Evolutionary conservation across 2,797 vertebrate species (phyloP).

Genomic region (Thalassophryne amazonica): DNA sequence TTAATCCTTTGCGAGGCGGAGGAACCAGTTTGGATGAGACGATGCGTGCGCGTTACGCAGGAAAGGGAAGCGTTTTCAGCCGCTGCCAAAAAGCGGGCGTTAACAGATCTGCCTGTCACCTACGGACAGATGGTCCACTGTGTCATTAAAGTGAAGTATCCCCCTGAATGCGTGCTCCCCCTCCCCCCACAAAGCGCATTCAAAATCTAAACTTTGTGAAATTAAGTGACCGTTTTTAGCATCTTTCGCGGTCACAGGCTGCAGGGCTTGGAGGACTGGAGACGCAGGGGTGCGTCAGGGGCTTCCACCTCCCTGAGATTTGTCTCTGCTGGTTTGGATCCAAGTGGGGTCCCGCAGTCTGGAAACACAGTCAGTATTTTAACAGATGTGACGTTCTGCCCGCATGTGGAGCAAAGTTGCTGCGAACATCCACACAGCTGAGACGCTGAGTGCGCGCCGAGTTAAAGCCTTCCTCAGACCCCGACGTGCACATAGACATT

Average conservation of each 20-base stretch:
- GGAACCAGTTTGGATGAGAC: not conserved
- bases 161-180: not conserved
- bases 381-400: constrained; percentile 18
- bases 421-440: constrained; percentile 13
- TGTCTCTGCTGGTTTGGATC: not conserved
- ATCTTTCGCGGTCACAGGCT: too few species aligned
- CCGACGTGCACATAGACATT: constrained; percentile 48
- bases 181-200: too few species aligned
- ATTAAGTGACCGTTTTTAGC: too few species aligned
- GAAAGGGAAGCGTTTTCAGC: not conserved
- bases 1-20: constrained; percentile 16
- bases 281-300: too few species aligned
- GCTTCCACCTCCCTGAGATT: not conserved
- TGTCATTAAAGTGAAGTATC: constrained; percentile 23
- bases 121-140: constrained; percentile 49
- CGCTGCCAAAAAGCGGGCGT: constrained; percentile 11
- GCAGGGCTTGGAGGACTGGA: too few species aligned
- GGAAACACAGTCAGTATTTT: constrained; percentile 8
- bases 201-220: too few species aligned
- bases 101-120: constrained; percentile 18
- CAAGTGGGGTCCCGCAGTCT: too few species aligned
- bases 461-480: constrained; percentile 50
- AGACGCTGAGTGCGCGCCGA: constrained; percentile 19
- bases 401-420: not conserved
- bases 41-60: constrained; percentile 2